Evolutionary conservation across 2,888 invertebrate genomes (phyloP).

Genomic region (Torymus auratus): DNA sequence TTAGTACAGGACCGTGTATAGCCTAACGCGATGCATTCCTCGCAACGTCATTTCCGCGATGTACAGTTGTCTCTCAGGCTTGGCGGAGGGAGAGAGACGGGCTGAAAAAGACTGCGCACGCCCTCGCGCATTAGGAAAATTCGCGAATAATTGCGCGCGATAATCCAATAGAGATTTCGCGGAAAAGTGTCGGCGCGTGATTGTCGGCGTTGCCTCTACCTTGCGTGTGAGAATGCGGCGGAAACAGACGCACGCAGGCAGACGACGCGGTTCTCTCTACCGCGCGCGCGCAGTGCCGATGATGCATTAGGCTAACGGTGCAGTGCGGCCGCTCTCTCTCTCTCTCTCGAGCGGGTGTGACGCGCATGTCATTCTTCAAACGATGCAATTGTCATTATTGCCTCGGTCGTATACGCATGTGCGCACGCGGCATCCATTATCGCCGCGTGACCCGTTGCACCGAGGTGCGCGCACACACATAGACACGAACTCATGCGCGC

Average conservation of each 20-base stretch:
- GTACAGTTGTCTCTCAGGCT: too few relatives aligned
- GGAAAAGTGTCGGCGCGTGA: slow-evolving; percentile 19
- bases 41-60: too few relatives aligned
- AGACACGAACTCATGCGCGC: background rate
- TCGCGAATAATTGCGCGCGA: slow-evolving; percentile 17
- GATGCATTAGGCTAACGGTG: slow-evolving; percentile 64
- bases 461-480: background rate
- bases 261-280: background rate
- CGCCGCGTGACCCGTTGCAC: background rate
- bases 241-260: background rate
- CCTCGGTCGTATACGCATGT: background rate
- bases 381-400: slow-evolving; percentile 63
- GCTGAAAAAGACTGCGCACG: background rate
- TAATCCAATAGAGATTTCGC: slow-evolving; percentile 24
- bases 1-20: too few relatives aligned
- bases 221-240: slow-evolving; percentile 34
- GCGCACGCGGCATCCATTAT: slow-evolving; percentile 24
- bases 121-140: slow-evolving; percentile 14
- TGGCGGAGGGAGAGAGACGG: too few relatives aligned
- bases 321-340: slow-evolving; percentile 24
- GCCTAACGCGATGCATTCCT: too few relatives aligned
- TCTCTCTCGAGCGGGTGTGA: slow-evolving; percentile 58
- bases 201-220: background rate
- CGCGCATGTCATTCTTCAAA: slow-evolving; percentile 60
- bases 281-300: slow-evolving; percentile 43